These are phyloP conservation scores for Microdon myrmicae DNA, from an alignment of 2,888 invertebrate genomes.

Conservation along the genomic window DNA sequence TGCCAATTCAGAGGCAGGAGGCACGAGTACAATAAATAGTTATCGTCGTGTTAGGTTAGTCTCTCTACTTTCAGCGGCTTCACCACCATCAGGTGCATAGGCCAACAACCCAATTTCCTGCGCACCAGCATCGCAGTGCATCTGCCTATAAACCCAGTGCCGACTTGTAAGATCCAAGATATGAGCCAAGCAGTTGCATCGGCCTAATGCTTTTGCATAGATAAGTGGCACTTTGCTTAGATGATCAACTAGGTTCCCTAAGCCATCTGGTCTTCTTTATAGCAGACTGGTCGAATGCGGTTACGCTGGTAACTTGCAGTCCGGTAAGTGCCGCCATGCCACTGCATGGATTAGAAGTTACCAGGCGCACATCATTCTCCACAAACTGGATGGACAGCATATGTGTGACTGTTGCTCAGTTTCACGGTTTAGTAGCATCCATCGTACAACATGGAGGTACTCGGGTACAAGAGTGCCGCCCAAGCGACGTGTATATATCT, in stretches of 20 bases:
- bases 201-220: constrained; percentile 42
- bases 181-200: constrained; percentile 17
- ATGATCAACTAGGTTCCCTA: constrained; percentile 33
- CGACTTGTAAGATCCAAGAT: background rate
- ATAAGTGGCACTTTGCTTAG: constrained; percentile 38
- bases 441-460: too few species aligned
- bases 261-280: constrained; percentile 43
- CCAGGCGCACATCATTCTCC: constrained; percentile 46
- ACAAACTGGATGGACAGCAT: too few species aligned
- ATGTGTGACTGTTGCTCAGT: too few species aligned
- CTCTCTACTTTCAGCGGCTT: constrained; percentile 8
- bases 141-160: background rate
- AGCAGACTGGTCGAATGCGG: constrained; percentile 18
- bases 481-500: too few species aligned
- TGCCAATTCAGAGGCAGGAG: too few species aligned
- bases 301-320: too few species aligned
- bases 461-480: too few species aligned
- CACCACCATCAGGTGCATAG: constrained; percentile 11
- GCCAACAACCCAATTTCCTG: constrained; percentile 33
- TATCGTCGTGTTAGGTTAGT: constrained; percentile 36
- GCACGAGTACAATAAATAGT: too few species aligned
- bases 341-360: constrained; percentile 48
- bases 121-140: constrained; percentile 1
- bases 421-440: too few species aligned
- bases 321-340: constrained; percentile 24